phyloP scores from a whole-genome alignment of 2,888 invertebrate species.

The Lutraria lutraria region DNA sequence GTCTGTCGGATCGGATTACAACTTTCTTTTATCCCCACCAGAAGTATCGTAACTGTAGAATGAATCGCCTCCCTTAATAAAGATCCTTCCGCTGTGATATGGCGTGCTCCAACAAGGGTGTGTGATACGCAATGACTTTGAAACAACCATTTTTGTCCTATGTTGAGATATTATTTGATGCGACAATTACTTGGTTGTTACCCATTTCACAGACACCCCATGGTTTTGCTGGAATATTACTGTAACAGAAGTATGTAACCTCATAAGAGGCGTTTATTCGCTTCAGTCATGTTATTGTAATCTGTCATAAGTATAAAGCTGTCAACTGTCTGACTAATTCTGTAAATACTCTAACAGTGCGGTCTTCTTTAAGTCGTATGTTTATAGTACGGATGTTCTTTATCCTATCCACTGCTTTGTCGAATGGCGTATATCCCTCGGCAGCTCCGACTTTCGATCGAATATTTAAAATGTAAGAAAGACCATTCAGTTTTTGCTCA shows the following conservation, averaged over 20 bases:
- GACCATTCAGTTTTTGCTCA: no score
- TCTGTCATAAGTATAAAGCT: slow-evolving; percentile 4
- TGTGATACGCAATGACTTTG: background rate
- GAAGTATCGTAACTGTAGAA: slow-evolving; percentile 16
- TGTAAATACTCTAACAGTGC: background rate
- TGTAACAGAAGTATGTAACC: background rate
- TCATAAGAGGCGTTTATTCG: background rate
- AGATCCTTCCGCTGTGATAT: background rate
- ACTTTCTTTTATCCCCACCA: background rate
- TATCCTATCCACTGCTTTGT: background rate
- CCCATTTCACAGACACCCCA: slow-evolving; percentile 9
- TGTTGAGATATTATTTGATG: background rate
- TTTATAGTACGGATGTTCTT: background rate
- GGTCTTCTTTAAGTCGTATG: background rate
- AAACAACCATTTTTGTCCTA: background rate
- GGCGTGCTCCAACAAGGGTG: background rate
- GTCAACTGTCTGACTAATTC: no score
- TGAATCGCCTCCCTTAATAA: background rate
- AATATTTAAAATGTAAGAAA: no score
- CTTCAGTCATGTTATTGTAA: slow-evolving; percentile 10
- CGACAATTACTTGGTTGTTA: slow-evolving; percentile 8
- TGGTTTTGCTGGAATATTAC: background rate
- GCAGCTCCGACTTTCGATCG: background rate
- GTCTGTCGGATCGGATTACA: background rate
- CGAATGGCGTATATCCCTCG: background rate